These are phyloP conservation scores for Rhagonycha fulva DNA, from an alignment of 2,888 invertebrate genomes.

Conservation along the genomic window DNA sequence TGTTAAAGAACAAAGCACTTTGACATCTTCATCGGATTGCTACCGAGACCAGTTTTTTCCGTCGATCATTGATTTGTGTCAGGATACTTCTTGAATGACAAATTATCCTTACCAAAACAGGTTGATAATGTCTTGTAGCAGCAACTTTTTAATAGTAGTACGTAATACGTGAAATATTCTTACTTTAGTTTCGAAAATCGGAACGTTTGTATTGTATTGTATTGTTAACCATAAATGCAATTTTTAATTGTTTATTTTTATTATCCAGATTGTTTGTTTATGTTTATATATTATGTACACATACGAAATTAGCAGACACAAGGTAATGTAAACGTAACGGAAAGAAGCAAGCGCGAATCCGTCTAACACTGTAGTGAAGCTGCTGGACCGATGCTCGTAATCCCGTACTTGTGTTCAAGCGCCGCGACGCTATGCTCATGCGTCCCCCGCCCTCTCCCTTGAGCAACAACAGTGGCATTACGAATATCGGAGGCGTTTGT, in stretches of 20 bases:
- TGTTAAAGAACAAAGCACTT: constrained; percentile 33
- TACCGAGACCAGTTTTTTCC: constrained; percentile 47
- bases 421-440: constrained; percentile 56
- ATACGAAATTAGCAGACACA: constrained; percentile 34
- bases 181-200: neutral
- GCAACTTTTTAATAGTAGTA: neutral
- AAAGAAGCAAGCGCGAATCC: constrained; percentile 49
- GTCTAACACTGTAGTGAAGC: constrained; percentile 52
- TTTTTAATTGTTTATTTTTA: neutral
- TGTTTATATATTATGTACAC: constrained; percentile 3
- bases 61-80: constrained; percentile 42
- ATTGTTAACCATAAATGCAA: neutral
- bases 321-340: constrained; percentile 39
- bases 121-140: constrained; percentile 17
- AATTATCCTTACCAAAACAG: constrained; percentile 35
- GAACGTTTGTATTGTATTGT: neutral
- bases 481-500: constrained; percentile 55
- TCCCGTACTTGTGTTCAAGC: constrained; percentile 58
- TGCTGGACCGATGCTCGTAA: constrained; percentile 55
- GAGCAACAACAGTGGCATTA: constrained; percentile 52
- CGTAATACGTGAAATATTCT: neutral
- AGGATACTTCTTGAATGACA: constrained; percentile 46
- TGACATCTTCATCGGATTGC: constrained; percentile 49
- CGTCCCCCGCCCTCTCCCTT: constrained; percentile 51
- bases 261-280: neutral